Percentiles rank a stretch among this genome's conserved stretches.
Conservation (phyloP, 2,797 vertebrate genomes). For the Cottoperca gobio region DNA sequence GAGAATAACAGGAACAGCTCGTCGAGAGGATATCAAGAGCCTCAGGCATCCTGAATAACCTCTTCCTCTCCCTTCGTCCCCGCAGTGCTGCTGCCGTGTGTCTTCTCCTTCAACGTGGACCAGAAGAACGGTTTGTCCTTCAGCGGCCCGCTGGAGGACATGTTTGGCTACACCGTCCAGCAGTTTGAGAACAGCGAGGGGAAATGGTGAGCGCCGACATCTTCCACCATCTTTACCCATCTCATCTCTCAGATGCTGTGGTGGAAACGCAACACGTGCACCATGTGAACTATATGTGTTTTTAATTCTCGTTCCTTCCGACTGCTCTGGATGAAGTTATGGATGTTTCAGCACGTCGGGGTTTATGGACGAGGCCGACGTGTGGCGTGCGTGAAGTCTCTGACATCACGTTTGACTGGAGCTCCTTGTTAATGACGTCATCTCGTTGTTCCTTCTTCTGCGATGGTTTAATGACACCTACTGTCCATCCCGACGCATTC, state of each 20-base stretch:
- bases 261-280: background rate
- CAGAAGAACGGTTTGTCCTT: slow-evolving; percentile 94
- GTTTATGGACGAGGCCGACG: too few species aligned
- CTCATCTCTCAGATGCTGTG: background rate
- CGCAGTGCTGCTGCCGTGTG: slow-evolving; percentile 82
- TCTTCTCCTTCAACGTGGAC: slow-evolving; percentile 92
- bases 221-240: background rate
- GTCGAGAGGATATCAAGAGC: too few species aligned
- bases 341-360: too few species aligned
- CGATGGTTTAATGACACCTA: background rate
- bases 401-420: too few species aligned
- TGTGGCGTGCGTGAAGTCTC: too few species aligned
- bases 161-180: slow-evolving; percentile 98
- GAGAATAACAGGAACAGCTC: too few species aligned
- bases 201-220: slow-evolving; percentile 90
- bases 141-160: slow-evolving; percentile 92
- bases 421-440: too few species aligned
- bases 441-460: too few species aligned
- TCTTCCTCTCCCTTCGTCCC: background rate
- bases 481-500: background rate
- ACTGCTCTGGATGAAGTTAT: too few species aligned
- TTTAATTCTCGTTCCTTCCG: too few species aligned
- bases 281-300: too few species aligned
- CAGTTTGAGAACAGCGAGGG: slow-evolving; percentile 98
- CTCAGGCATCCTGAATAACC: background rate